phyloP scores from a whole-genome alignment of 2,113 vertebrate species.

The Oreotrochilus melanogaster region DNA sequence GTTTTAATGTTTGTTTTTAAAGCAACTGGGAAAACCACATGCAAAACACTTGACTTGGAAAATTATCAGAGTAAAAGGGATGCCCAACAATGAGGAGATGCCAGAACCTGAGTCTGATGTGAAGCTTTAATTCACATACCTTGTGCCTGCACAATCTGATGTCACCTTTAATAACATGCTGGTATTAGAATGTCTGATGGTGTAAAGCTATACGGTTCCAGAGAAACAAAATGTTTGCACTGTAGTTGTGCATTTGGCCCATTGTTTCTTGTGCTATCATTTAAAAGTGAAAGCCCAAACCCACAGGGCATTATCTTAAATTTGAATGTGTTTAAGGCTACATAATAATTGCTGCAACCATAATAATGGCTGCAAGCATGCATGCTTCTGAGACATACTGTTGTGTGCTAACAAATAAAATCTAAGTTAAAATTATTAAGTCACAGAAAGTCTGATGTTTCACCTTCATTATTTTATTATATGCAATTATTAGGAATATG shows the following conservation, averaged over 20 bases:
- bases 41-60: neutral
- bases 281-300: constrained; percentile 20
- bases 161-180: neutral
- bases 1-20: constrained; percentile 10
- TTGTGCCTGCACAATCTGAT: neutral
- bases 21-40: neutral
- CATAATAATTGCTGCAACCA: rapidly evolving
- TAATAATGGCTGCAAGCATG: neutral
- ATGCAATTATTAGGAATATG: neutral
- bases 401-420: neutral
- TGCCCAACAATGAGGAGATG: neutral
- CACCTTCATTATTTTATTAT: neutral
- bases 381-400: neutral
- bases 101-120: neutral
- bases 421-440: neutral
- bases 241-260: neutral
- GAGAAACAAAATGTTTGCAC: constrained; percentile 31
- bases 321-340: neutral
- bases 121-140: neutral
- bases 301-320: neutral
- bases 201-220: neutral
- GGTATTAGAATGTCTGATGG: constrained; percentile 36
- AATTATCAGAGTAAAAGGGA: constrained; percentile 3
- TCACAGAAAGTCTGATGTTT: neutral
- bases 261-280: neutral